Evolutionary conservation across 1,140 invertebrate species (phyloP).

Genomic region (Drosophila littoralis): DNA sequence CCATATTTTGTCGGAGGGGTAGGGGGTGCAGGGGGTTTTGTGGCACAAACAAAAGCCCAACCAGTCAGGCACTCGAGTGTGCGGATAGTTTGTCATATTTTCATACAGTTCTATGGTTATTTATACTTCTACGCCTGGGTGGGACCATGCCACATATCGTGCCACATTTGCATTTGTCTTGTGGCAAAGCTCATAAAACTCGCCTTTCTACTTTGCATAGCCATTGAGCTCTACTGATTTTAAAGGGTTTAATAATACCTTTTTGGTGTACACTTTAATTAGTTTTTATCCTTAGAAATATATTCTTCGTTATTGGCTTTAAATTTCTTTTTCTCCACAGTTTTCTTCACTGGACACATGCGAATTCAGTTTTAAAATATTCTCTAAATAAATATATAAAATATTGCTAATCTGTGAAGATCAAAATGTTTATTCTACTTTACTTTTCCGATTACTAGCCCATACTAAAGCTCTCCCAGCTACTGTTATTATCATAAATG

Average conservation of each 20-base stretch:
- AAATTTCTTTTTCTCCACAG: no score
- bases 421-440: no score
- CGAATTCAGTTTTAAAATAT: background rate
- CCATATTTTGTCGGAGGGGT: constrained; percentile 9
- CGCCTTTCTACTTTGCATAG: constrained; percentile 51
- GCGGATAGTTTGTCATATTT: constrained; percentile 66
- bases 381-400: background rate
- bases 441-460: no score
- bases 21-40: background rate
- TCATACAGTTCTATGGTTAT: constrained; percentile 9
- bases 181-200: constrained; percentile 32
- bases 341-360: no score
- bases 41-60: constrained; percentile 32
- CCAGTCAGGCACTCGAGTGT: constrained; percentile 24
- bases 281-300: constrained; percentile 23
- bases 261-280: background rate
- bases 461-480: no score
- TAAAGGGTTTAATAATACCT: background rate
- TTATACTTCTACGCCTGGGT: background rate
- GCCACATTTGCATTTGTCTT: constrained; percentile 80
- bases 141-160: constrained; percentile 47
- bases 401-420: no score
- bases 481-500: no score
- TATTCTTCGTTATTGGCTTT: background rate
- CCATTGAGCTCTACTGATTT: constrained; percentile 11